A percentile compares a stretch with the other conserved stretches of the same genome.
phyloP scores from a whole-genome alignment of 35 echinoderm and acorn worm species.

The Ophioderma brevispina region DNA sequence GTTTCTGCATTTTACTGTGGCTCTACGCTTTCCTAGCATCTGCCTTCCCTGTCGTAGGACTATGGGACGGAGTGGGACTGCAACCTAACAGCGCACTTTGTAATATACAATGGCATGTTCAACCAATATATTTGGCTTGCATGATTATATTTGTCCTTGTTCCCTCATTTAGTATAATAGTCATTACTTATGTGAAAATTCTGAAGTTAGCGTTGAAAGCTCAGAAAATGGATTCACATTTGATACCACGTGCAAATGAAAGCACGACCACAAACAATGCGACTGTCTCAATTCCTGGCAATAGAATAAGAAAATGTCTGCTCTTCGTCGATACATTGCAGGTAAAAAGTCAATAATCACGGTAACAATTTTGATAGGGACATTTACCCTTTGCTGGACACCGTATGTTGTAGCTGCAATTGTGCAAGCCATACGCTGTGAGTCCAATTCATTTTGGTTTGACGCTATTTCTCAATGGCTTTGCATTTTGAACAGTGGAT shows the following conservation, averaged over 20 bases:
- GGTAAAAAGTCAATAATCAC: slow-evolving; percentile 1
- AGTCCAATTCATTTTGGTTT: background rate
- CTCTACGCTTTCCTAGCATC: too few relatives aligned
- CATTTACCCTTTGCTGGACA: slow-evolving; percentile 25
- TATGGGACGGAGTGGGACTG: too few relatives aligned
- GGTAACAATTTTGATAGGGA: slow-evolving; percentile 11
- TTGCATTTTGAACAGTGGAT: slow-evolving; percentile 29
- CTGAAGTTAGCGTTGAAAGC: too few relatives aligned
- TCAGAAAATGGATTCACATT: too few relatives aligned
- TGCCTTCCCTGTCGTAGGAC: too few relatives aligned
- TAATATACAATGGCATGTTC: too few relatives aligned
- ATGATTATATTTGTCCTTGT: too few relatives aligned
- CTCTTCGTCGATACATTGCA: background rate
- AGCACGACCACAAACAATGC: background rate
- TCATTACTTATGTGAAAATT: too few relatives aligned
- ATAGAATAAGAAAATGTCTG: background rate
- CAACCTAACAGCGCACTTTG: too few relatives aligned
- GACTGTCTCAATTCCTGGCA: background rate
- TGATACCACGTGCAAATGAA: background rate
- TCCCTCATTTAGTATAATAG: too few relatives aligned
- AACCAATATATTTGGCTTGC: too few relatives aligned
- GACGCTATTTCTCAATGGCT: slow-evolving; percentile 19
- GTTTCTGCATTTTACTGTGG: too few relatives aligned
- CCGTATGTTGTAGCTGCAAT: background rate
- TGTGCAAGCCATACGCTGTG: background rate